Evolutionary conservation across 2,113 vertebrate species (phyloP), one percentile per base, ranked within the genome.

Genomic region (Poeciliopsis prolifica): DNA sequence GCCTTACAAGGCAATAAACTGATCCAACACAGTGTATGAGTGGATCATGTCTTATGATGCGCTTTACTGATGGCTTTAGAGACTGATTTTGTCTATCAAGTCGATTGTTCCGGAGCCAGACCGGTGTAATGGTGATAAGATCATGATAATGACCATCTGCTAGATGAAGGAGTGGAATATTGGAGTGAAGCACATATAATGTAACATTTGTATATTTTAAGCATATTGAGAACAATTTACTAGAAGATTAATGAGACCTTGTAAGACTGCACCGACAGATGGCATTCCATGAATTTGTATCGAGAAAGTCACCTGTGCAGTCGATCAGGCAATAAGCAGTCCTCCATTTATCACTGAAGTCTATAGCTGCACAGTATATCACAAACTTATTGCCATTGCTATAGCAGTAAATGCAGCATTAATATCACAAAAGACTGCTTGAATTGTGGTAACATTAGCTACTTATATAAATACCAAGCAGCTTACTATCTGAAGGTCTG

Each of bases 1-100:
- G 30, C 70, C 75, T 54, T 68, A 83, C 48, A 83, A 29, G 1
- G 68, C 66, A 68, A 81, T 60, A 78, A 86, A 88, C 33, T 14
- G 74, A 84, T 66, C 70, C 24, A 63, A 75, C 74, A 79, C 74
- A 79, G 74, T 22, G 4, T 62, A 37, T 71, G 88, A 90, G 82
- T 74, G 74, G 86, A 90, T 92, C 90, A 83, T 80, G 82, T 82
- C 80, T 80, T 80, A 42, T 81, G 73, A 68, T 61, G 78, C 42
- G 9, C 77, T 84, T 68, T 74, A 74, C 69, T 82, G 81, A 88
- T 81, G 82, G 66, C 48, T 30, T 81, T 31, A 62, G 29, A 79
- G 26, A 71, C 71, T 71, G 83, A 71, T 85, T 74, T 75, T 68
- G 77, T 66, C 29, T 64, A 84, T 86, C 65, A 31, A 26, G 68